Evolutionary conservation across 2,888 invertebrate genomes (phyloP).

Genomic region (Antitype chi): DNA sequence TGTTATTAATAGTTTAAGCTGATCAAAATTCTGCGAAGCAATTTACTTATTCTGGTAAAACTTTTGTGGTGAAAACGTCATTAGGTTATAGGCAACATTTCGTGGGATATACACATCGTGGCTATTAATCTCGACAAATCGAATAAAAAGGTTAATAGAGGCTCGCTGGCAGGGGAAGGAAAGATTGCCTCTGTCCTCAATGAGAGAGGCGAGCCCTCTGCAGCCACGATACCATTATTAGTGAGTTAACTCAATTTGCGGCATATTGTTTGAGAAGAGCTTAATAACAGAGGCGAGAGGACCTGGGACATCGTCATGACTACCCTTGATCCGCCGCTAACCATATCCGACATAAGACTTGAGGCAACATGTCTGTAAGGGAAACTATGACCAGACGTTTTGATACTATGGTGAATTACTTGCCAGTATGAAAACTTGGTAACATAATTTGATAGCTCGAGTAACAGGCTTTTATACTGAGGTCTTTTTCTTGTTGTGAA

Average conservation of each 20-base stretch:
- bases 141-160: slow-evolving; percentile 86
- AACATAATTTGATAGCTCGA: not conserved
- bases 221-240: slow-evolving; percentile 88
- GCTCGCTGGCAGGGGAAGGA: slow-evolving; percentile 77
- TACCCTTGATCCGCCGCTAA: slow-evolving; percentile 80
- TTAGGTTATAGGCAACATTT: slow-evolving; percentile 68
- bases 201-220: slow-evolving; percentile 81
- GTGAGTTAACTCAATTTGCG: slow-evolving; percentile 90
- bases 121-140: slow-evolving; percentile 87
- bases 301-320: slow-evolving; percentile 84
- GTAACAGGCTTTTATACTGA: no score
- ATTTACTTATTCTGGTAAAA: slow-evolving; percentile 5
- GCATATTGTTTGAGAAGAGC: slow-evolving; percentile 90
- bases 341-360: slow-evolving; percentile 62
- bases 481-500: not conserved
- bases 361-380: slow-evolving; percentile 23
- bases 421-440: not conserved
- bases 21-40: not conserved
- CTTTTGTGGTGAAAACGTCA: slow-evolving; percentile 18
- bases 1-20: slow-evolving; percentile 30
- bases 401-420: slow-evolving; percentile 6
- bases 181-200: slow-evolving; percentile 85
- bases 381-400: slow-evolving; percentile 27
- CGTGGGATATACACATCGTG: slow-evolving; percentile 77
- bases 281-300: slow-evolving; percentile 89